Evolutionary conservation across 2,888 invertebrate species (phyloP), one percentile per base, ranked within the genome.

Genomic region (Adelognathus sp.): DNA sequence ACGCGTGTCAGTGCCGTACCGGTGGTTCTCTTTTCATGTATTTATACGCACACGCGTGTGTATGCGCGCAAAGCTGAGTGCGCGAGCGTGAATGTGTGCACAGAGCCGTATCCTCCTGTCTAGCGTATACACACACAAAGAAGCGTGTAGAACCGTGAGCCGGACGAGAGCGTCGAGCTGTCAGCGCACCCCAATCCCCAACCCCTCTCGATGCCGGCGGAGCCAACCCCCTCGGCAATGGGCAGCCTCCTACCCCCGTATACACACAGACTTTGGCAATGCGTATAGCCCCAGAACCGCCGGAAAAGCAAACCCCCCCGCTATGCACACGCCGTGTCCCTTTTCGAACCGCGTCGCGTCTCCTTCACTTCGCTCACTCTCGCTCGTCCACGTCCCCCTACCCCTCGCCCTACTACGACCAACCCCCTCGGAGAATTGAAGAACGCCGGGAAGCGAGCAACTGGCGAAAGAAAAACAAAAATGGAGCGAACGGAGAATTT

Each of bases 151-250:
- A 83, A 82, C 83, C 83, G 80, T n/a, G n/a, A n/a, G n/a, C 85
- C 87, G 88, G 89, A 88, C 88, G 90, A 89, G 86, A 88, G 89
- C 89, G 88, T 88, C 88, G 90, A 89, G 89, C 91, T 91, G 91
- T 91, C 91, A 91, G 91, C 91, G 90, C 90, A 90, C 90, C 91
- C 90, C 89, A 86, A 88, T n/a, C n/a, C 87, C 89, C 88, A 86
- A 87, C 87, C 88, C 88, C 87, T n/a, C n/a, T 85, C 85, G 86
- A 84, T 86, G 86, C 83, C 87, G 83, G 85, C 80, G 73, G 72
- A 81, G 80, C 81, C 79, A 82, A 82, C 82, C 84, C 85, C 87
- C 86, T 84, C 84, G 84, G 83, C 73, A 80, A 83, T 76, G 66
- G 76, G 81, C 85, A 81, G 71, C 61, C 78, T 77, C 80, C 79